phyloP scores from a whole-genome alignment of 2,888 invertebrate genomes.

The Diaprepes abbreviatus region DNA sequence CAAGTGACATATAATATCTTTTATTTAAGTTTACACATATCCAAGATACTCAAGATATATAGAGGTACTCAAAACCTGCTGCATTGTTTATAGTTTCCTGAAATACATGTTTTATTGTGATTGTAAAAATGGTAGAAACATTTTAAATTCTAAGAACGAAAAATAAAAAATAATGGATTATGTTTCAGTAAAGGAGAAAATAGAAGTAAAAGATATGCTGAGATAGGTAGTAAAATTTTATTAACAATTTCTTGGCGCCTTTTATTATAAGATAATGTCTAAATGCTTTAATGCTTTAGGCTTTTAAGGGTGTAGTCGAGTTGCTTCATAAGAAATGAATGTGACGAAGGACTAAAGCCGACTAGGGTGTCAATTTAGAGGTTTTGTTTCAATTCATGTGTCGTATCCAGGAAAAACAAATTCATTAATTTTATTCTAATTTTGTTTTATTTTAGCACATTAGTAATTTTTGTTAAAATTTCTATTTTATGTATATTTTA shows the following conservation, averaged over 20 bases:
- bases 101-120: not conserved
- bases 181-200: not conserved
- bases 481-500: too few species aligned
- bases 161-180: conserved; percentile 1
- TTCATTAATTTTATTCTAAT: too few species aligned
- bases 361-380: too few species aligned
- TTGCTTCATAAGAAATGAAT: too few species aligned
- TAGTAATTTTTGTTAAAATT: too few species aligned
- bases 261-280: not conserved
- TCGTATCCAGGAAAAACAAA: too few species aligned
- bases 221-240: conserved; percentile 1
- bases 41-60: not conserved
- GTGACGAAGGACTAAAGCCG: too few species aligned
- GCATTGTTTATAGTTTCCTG: conserved; percentile 1
- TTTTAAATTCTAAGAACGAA: not conserved
- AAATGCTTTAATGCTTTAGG: too few species aligned
- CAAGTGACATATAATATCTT: not conserved
- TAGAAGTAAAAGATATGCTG: not conserved
- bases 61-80: not conserved
- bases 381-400: too few species aligned
- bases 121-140: conserved; percentile 1
- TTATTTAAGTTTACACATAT: not conserved
- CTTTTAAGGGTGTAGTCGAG: too few species aligned
- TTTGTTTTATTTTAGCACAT: too few species aligned
- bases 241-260: not conserved